phyloP scores from a whole-genome alignment of 2,888 invertebrate species.

The Lithophane leautieri region DNA sequence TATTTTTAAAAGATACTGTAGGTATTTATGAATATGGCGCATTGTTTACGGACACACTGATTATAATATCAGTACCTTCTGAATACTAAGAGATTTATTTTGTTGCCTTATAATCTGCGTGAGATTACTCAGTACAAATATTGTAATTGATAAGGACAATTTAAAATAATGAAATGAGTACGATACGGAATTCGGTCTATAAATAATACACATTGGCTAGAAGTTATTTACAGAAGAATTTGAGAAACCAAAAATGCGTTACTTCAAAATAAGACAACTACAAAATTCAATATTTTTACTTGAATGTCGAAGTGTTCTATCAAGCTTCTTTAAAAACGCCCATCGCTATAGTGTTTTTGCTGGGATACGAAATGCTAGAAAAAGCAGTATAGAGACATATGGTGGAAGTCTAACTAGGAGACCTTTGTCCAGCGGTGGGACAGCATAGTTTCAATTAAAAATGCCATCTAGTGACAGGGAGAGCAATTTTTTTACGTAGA shows the following conservation, averaged over 20 bases:
- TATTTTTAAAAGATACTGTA: conserved; percentile 13
- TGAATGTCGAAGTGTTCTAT: not conserved
- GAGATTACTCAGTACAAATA: not conserved
- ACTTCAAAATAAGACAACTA: not conserved
- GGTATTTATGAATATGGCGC: conserved; percentile 24
- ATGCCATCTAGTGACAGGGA: not conserved
- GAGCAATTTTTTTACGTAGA: not conserved
- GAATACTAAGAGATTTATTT: not conserved
- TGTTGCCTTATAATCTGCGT: not conserved
- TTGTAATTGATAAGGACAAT: conserved; percentile 15
- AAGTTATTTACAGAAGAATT: not conserved
- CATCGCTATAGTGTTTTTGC: not conserved
- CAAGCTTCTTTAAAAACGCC: not conserved
- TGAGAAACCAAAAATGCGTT: not conserved
- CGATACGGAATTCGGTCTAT: not conserved
- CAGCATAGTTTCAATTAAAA: not conserved
- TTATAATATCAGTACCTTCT: conserved; percentile 10
- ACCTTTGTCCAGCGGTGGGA: not conserved
- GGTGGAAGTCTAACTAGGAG: not conserved
- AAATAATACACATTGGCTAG: not conserved
- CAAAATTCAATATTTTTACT: not conserved
- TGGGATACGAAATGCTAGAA: too few species aligned
- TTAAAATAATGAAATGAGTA: not conserved
- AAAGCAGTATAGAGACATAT: not conserved
- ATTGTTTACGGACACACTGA: conserved; percentile 28